Evolutionary conservation across 2,797 vertebrate genomes (phyloP).

Genomic region (Cossypha caffra): DNA sequence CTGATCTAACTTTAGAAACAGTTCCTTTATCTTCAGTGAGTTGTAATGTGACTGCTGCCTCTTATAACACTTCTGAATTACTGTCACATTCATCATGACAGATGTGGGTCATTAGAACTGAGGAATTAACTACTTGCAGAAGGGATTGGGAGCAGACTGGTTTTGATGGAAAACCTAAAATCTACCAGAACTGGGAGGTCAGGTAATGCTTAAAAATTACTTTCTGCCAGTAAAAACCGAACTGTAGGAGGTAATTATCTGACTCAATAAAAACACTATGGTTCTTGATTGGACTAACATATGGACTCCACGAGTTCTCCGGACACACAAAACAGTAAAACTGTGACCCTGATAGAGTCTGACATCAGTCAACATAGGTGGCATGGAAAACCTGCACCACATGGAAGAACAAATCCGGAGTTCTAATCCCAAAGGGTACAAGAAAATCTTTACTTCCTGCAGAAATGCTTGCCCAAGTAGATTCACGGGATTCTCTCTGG

Average conservation of each 20-base stretch:
- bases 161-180: conserved; percentile 38
- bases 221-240: conserved; percentile 48
- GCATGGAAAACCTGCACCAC: conserved; percentile 33
- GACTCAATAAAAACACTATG: conserved; percentile 22
- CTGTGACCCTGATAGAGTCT: conserved; percentile 10
- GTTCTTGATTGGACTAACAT: conserved; percentile 47
- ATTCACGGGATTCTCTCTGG: neutral
- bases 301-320: neutral
- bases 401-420: conserved; percentile 31
- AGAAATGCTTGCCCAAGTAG: neutral
- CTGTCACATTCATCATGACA: conserved; percentile 21
- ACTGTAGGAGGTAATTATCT: conserved; percentile 42
- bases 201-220: conserved; percentile 27
- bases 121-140: conserved; percentile 7
- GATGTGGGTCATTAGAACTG: conserved; percentile 28
- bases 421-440: neutral
- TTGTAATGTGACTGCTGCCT: neutral
- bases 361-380: conserved; percentile 47
- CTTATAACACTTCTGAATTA: conserved; percentile 20
- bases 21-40: conserved; percentile 21
- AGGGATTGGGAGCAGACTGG: neutral
- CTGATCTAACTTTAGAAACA: conserved; percentile 5
- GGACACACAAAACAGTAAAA: conserved; percentile 6
- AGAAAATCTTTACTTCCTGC: conserved; percentile 4
- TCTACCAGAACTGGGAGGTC: neutral